Evolutionary conservation across 2,888 invertebrate species (phyloP), one percentile per base, ranked within the genome.

Genomic region (Camponotus fellah): DNA sequence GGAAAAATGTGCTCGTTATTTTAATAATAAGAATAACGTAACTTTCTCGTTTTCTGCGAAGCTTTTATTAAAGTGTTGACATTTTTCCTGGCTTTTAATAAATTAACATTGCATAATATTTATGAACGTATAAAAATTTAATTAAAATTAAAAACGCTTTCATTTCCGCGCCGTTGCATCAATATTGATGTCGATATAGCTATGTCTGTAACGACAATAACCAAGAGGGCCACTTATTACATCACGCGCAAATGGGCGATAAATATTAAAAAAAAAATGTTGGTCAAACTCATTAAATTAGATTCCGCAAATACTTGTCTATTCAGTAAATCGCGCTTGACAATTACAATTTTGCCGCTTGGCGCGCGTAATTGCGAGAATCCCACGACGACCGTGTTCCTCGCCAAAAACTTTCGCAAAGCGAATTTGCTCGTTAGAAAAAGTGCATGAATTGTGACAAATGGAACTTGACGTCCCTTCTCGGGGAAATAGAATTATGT

Each of bases 401-500:
- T 60, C 74, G 43, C 75, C 60, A 74, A 80, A 80, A 80, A 60
- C 74, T 79, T 60, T 60, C 34, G 74, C 21, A 46, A 74, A 80
- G 46, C 60, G 79, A 80, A 72, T 74, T 62, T 49, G 3, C 10
- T n/a, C 34, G 32, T 72, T 34, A 72, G 40, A 72, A 79, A 79
- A 79, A 79, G 58, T 21, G n/a, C 21, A n/a, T 32, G 46, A 79
- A 79, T 43, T 71, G 72, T 79, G 46, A 79, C 60, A 79, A 72
- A 71, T 72, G 46, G 34, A 66, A 72, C 34, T 72, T 71, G 72
- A 72, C 79, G 46, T 79, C 34, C 21, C 4, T 34, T 17, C 40
- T 49, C 26, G 74, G 34, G 58, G 17, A 72, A 79, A 79, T 46
- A 34, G 56, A 79, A 79, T 79, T 79, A 72, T 79, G 74, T 79